A percentile compares a stretch with the other conserved stretches of the same genome.
These are phyloP conservation scores for Tetrapedia diversipes DNA, from an alignment of 2,888 invertebrate species.

Conservation along the genomic window DNA sequence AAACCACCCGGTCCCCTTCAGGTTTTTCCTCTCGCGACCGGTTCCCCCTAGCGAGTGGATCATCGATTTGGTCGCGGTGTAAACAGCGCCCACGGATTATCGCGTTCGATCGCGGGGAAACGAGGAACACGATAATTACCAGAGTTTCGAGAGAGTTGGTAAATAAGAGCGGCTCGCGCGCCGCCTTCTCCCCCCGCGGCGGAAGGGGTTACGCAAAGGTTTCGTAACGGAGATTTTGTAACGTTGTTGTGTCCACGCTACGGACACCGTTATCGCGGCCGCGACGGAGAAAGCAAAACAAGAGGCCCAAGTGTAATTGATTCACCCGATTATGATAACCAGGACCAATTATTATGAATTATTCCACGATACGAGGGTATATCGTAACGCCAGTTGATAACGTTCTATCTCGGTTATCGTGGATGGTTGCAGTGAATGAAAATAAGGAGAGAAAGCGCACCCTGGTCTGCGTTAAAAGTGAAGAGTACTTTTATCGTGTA, in stretches of 20 bases:
- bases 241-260: conserved; percentile 62
- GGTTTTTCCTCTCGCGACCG: conserved; percentile 6
- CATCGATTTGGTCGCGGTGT: conserved; percentile 40
- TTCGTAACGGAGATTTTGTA: conserved; percentile 76
- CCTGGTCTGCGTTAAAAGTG: too few relatives aligned
- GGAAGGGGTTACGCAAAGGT: conserved; percentile 66
- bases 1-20: conserved; percentile 5
- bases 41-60: conserved; percentile 1
- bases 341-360: conserved; percentile 62
- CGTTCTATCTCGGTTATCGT: conserved; percentile 9
- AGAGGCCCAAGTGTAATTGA: conserved; percentile 58
- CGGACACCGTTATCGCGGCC: conserved; percentile 47
- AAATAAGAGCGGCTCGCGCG: conserved; percentile 23
- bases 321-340: conserved; percentile 52
- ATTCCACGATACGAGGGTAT: conserved; percentile 34
- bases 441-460: neutral
- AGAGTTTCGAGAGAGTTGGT: conserved; percentile 17
- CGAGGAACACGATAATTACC: conserved; percentile 34
- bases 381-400: conserved; percentile 37
- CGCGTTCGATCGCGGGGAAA: neutral
- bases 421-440: neutral
- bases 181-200: neutral
- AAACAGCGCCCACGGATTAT: conserved; percentile 16
- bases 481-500: too few relatives aligned
- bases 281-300: conserved; percentile 54